Percentiles rank a stretch among this genome's conserved stretches.
Evolutionary conservation across 2,113 vertebrate genomes (phyloP).

Genomic region (Psophia crepitans): DNA sequence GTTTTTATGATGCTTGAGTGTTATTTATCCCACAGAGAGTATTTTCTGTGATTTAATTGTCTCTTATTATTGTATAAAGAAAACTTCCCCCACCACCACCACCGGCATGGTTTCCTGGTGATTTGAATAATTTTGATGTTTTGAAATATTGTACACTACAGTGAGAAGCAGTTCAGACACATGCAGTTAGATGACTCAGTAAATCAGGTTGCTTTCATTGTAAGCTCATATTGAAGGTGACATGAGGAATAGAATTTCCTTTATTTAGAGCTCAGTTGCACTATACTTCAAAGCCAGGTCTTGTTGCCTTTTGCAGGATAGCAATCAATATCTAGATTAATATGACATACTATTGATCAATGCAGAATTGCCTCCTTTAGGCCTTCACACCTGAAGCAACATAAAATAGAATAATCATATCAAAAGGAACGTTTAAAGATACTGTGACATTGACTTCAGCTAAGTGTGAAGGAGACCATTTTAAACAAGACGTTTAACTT

Average conservation of each 20-base stretch:
- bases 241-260: background rate
- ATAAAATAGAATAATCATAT: background rate
- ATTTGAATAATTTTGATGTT: background rate
- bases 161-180: background rate
- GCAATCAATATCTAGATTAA: constrained; percentile 61
- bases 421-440: constrained; percentile 57
- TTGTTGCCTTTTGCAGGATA: constrained; percentile 34
- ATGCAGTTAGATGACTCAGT: background rate
- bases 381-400: constrained; percentile 62
- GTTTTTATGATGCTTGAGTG: background rate
- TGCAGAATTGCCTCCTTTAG: constrained; percentile 62
- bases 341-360: constrained; percentile 53
- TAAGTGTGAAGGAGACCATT: background rate
- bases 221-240: background rate
- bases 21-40: background rate
- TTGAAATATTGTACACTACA: background rate
- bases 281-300: constrained; percentile 32
- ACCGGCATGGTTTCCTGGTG: background rate
- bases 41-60: background rate
- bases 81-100: no score
- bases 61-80: background rate
- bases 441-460: background rate
- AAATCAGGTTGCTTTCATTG: background rate
- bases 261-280: constrained; percentile 33
- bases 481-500: constrained; percentile 28